These are phyloP conservation scores for Galeruca laticollis DNA, from an alignment of 2,888 invertebrate genomes.

Conservation along the genomic window DNA sequence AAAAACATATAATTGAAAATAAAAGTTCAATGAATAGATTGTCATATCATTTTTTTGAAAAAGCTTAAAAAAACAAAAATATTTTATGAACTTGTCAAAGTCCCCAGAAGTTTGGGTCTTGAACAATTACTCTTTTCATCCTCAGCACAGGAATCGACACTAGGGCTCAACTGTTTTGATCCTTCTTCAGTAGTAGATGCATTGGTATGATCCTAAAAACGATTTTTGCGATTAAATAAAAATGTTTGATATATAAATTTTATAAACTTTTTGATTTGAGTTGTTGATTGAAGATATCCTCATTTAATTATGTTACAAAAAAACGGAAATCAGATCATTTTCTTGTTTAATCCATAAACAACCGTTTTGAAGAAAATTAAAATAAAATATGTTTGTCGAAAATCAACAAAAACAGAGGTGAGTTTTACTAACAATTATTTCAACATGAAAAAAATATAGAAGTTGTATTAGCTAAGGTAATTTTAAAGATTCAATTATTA, in stretches of 20 bases:
- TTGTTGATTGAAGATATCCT: not conserved
- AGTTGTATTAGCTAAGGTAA: no score
- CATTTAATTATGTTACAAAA: not conserved
- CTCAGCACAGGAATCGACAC: constrained; percentile 40
- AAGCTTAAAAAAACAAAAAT: constrained; percentile 21
- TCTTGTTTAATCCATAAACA: constrained; percentile 17
- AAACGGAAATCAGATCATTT: constrained; percentile 26
- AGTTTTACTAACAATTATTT: constrained; percentile 31
- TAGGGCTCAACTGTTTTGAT: no score
- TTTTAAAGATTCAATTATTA: no score
- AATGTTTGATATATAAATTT: constrained; percentile 28
- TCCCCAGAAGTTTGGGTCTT: constrained; percentile 38
- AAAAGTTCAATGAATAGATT: constrained; percentile 1
- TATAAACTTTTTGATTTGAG: constrained; percentile 16
- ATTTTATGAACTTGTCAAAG: constrained; percentile 34
- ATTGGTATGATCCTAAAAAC: no score
- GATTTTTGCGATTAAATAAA: no score
- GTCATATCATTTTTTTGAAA: not conserved
- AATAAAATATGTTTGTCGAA: constrained; percentile 23
- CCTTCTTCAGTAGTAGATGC: no score
- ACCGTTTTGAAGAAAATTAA: constrained; percentile 19
- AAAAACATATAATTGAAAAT: constrained; percentile 27
- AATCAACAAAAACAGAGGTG: constrained; percentile 23
- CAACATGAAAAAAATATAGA: constrained; percentile 13
- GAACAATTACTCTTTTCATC: constrained; percentile 41